phyloP scores from a whole-genome alignment of 2,113 vertebrate genomes.

The Ammodytes dubius region DNA sequence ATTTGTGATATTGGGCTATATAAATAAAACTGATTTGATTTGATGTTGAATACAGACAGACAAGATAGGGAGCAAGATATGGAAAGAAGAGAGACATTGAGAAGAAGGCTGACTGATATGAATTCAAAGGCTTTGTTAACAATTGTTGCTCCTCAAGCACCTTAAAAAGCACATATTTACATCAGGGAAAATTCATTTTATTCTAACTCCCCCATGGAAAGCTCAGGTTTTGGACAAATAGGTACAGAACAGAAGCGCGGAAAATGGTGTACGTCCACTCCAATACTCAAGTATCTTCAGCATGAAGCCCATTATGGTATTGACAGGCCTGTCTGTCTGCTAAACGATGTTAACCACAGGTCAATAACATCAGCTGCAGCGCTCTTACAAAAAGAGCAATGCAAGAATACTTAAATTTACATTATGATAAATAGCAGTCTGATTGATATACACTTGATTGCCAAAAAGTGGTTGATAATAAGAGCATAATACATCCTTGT shows the following conservation, averaged over 20 bases:
- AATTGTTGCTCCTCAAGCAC: too few relatives aligned
- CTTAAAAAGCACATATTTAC: too few relatives aligned
- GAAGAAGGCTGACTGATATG: too few relatives aligned
- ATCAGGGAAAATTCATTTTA: too few relatives aligned
- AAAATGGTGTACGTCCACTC: constrained; percentile 7
- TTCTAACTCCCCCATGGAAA: too few relatives aligned
- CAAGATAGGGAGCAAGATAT: too few relatives aligned
- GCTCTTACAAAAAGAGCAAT: not conserved
- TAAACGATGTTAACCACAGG: constrained; percentile 24
- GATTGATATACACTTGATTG: constrained; percentile 38
- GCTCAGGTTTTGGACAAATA: too few relatives aligned
- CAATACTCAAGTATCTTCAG: not conserved
- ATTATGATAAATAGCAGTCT: constrained; percentile 20
- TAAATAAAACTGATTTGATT: too few relatives aligned
- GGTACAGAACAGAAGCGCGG: not conserved
- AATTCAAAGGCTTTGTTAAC: too few relatives aligned
- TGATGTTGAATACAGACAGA: too few relatives aligned
- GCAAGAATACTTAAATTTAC: constrained; percentile 12
- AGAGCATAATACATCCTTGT: constrained; percentile 6
- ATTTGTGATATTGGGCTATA: too few relatives aligned
- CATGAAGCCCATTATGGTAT: constrained; percentile 22
- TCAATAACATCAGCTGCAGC: constrained; percentile 21
- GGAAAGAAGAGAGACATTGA: too few relatives aligned
- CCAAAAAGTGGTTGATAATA: constrained; percentile 47
- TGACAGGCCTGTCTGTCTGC: constrained; percentile 18